phyloP scores from a whole-genome alignment of 2,113 vertebrate genomes.

The Eleginops maclovinus region DNA sequence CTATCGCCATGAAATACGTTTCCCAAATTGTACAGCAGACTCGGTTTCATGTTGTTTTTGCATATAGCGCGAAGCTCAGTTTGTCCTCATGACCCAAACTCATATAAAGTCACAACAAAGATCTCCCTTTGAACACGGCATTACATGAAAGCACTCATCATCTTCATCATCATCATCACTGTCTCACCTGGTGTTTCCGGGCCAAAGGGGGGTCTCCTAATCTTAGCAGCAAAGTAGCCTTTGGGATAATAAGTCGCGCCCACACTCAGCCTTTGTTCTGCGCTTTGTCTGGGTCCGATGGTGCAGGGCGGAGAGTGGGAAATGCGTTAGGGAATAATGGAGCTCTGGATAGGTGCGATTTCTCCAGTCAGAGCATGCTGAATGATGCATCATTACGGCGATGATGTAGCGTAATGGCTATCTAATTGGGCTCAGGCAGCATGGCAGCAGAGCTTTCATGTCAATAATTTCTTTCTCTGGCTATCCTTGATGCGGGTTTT shows the following conservation, averaged over 20 bases:
- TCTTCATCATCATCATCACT: not conserved
- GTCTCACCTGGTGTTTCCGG: not conserved
- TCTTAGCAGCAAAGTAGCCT: constrained; percentile 21
- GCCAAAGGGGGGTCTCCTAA: constrained; percentile 3
- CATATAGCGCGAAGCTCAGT: not conserved
- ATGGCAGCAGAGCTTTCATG: constrained; percentile 46
- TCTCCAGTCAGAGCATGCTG: constrained; percentile 42
- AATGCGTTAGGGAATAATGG: constrained; percentile 49
- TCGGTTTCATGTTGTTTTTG: not conserved
- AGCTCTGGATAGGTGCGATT: constrained; percentile 39
- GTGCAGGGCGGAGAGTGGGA: constrained; percentile 24
- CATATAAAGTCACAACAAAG: not conserved
- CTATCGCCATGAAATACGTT: too few species aligned
- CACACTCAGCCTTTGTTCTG: constrained; percentile 58
- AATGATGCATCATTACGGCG: constrained; percentile 70
- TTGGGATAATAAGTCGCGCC: constrained; percentile 52
- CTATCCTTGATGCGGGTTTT: constrained; percentile 15
- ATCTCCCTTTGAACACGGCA: not conserved
- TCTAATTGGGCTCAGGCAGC: constrained; percentile 68
- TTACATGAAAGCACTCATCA: not conserved
- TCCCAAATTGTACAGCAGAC: too few species aligned
- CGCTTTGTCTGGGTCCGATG: constrained; percentile 55
- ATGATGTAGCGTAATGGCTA: constrained; percentile 68
- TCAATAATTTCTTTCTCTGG: constrained; percentile 59
- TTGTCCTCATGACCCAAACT: not conserved